These are phyloP conservation scores for Isurus oxyrinchus DNA, from an alignment of 2,113 vertebrate genomes.

Conservation along the genomic window DNA sequence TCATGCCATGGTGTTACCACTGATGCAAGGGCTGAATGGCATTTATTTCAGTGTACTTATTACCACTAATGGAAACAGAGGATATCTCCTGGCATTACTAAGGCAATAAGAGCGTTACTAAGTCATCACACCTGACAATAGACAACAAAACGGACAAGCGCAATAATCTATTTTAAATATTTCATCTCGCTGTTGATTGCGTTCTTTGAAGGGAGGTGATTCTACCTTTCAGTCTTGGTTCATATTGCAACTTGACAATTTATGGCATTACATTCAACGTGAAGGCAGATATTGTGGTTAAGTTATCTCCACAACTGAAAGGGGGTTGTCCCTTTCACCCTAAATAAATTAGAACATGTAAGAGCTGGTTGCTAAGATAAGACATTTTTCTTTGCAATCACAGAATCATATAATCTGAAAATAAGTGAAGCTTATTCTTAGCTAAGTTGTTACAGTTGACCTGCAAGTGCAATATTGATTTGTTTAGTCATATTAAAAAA, in stretches of 20 bases:
- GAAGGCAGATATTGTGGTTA: neutral
- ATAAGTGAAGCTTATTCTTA: neutral
- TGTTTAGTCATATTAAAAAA: neutral
- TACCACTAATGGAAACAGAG: neutral
- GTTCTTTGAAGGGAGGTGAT: neutral
- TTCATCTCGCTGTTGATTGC: neutral
- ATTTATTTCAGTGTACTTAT: neutral
- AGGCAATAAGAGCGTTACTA: neutral
- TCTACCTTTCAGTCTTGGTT: neutral
- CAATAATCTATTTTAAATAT: no score
- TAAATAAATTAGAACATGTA: neutral
- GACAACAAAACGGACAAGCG: no score
- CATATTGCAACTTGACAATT: neutral
- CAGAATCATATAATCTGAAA: neutral
- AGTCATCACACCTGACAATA: neutral
- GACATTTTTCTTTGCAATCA: neutral
- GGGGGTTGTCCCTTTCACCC: neutral
- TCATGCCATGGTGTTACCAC: neutral
- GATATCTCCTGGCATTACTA: neutral
- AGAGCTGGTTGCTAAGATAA: neutral
- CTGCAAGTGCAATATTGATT: neutral
- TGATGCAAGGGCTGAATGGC: neutral
- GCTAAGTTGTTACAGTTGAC: neutral
- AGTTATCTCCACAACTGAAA: neutral
- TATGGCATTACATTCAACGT: neutral